Base-by-base conservation (phyloP, 2,888 invertebrate genomes). In the Ochropacha duplaris region DNA sequence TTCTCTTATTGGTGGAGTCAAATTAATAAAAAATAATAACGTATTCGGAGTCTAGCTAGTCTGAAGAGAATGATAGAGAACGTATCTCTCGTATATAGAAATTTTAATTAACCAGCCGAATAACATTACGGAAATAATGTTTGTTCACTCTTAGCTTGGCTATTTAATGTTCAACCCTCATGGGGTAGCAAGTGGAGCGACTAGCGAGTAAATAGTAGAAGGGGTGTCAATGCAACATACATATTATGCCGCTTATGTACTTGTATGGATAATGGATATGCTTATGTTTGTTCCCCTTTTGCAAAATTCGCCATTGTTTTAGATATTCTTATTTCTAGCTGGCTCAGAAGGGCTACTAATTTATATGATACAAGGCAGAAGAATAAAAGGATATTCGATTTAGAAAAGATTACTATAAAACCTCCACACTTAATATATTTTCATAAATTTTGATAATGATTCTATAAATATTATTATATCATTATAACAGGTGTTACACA, bases 111-210 rank as follows among this genome's bases (percentile, higher is more conserved):
- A 19, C 44, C 19, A 44, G 44, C 19, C 9, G 16, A 44, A 19
- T 44, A 19, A 44, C 19, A 9, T 19, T 44, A 5, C 9, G n/a
- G 19, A 16, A 16, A 39, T 39, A 8, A 39, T 16, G 16, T 44
- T 16, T 36, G 39, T 39, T 62, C 57, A 60, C 61, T 61, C 59
- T 55, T 49, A 50, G 57, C 55, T 44, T 59, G 67, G 62, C 64
- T 66, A 62, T 68, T 66, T 68, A 69, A 65, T 56, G 60, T 57
- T 55, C 62, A 68, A 66, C 64, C 65, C 61, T 60, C 50, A 44
- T 34, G 57, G 76, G 76, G 78, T 69, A 64, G 65, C 65, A 66
- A 79, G 70, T 79, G 72, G 69, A 76, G 72, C 69, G 72, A 66
- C 72, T 68, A 76, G 72, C 69, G 72, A 66, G 72, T 68, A 69